These are phyloP conservation scores for Acanthosepion lycidas DNA, from an alignment of 2,888 invertebrate genomes.

Conservation along the genomic window DNA sequence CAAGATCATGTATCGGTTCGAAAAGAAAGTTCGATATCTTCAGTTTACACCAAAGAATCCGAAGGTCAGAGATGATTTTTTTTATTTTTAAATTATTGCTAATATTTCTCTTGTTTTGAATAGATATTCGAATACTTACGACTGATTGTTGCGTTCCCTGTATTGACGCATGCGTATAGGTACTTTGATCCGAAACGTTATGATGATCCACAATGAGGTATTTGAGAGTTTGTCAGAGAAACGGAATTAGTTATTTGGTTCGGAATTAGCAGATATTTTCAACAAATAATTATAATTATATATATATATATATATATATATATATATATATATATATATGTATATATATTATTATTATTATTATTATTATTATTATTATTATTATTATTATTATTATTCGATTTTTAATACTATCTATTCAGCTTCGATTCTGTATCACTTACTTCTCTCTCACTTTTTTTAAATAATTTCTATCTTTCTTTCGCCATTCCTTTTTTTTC, in stretches of 20 bases:
- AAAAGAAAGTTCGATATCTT: conserved; percentile 63
- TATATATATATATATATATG: too few relatives aligned
- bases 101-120: neutral
- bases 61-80: conserved; percentile 54
- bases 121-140: too few relatives aligned
- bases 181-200: neutral
- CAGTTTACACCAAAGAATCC: conserved; percentile 61
- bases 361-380: too few relatives aligned
- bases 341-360: too few relatives aligned
- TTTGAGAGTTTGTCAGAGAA: neutral
- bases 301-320: too few relatives aligned
- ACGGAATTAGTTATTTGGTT: neutral
- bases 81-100: neutral
- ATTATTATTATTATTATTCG: too few relatives aligned
- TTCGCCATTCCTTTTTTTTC: too few relatives aligned
- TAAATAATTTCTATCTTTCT: too few relatives aligned
- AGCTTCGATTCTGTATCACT: too few relatives aligned
- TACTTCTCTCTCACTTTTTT: too few relatives aligned
- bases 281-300: too few relatives aligned
- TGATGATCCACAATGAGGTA: neutral
- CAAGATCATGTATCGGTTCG: conserved; percentile 63
- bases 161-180: neutral
- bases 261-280: neutral
- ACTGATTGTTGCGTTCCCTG: neutral
- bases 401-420: too few relatives aligned